phyloP scores from a whole-genome alignment of 2,888 invertebrate genomes.

The Ctena decussata region DNA sequence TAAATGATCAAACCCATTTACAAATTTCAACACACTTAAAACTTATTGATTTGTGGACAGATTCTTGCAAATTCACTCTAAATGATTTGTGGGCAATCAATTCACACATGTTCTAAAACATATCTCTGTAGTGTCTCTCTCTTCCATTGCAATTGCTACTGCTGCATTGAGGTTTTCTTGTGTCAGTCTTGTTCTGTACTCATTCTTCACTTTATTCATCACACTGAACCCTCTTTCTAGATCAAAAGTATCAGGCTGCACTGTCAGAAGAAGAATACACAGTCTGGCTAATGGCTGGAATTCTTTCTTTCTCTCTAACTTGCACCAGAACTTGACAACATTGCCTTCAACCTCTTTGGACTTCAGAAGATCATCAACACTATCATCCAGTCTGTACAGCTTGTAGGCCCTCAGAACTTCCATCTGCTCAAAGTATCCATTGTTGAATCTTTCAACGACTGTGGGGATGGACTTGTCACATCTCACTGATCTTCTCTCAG shows the following conservation, averaged over 20 bases:
- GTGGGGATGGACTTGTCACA: not conserved
- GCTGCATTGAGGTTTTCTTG: not conserved
- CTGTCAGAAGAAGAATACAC: not conserved
- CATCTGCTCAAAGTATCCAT: not conserved
- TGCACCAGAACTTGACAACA: not conserved
- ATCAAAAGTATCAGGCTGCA: not conserved
- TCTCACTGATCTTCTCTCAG: not conserved
- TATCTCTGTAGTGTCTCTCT: not conserved
- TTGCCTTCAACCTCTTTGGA: not conserved
- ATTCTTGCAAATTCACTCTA: no score
- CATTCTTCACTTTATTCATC: not conserved
- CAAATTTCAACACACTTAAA: no score
- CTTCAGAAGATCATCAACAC: not conserved
- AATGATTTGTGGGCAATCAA: no score
- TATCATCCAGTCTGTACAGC: not conserved
- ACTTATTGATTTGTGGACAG: slow-evolving; percentile 11
- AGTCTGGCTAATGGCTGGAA: not conserved
- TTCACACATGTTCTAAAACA: not conserved
- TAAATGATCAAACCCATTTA: no score
- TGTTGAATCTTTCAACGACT: not conserved
- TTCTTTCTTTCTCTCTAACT: not conserved
- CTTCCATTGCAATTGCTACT: not conserved
- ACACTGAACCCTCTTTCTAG: not conserved
- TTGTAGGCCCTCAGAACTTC: not conserved
- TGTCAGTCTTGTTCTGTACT: not conserved